phyloP scores from a whole-genome alignment of 2,888 invertebrate genomes.

The Erpobdella octoculata region DNA sequence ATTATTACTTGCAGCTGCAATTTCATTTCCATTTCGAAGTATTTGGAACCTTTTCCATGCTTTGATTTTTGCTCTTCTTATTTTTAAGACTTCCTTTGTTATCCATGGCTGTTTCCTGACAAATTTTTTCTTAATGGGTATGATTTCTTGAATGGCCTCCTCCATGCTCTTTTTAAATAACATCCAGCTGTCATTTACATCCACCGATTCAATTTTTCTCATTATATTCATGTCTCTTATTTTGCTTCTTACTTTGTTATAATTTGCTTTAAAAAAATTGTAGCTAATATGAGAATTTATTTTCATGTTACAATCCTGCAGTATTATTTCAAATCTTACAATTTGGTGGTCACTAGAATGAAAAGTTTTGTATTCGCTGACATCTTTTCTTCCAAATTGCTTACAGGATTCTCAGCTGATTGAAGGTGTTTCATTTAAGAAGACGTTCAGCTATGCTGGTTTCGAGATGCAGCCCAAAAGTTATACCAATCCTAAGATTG shows the following conservation, averaged over 20 bases:
- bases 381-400: not conserved
- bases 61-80: too few relatives aligned
- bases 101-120: too few relatives aligned
- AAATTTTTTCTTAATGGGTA: too few relatives aligned
- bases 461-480: constrained; percentile 99
- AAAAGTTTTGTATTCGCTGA: not conserved
- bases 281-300: not conserved
- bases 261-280: not conserved
- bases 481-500: constrained; percentile 82
- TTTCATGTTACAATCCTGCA: not conserved
- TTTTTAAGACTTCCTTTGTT: too few relatives aligned
- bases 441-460: constrained; percentile 98
- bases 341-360: not conserved
- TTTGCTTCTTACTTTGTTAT: not conserved
- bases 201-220: too few relatives aligned
- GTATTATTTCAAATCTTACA: not conserved
- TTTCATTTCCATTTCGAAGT: too few relatives aligned
- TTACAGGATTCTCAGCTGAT: constrained; percentile 76
- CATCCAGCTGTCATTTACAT: too few relatives aligned
- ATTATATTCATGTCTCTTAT: too few relatives aligned
- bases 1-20: too few relatives aligned
- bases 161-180: too few relatives aligned
- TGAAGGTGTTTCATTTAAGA: constrained; percentile 94
- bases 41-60: too few relatives aligned
- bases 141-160: too few relatives aligned